Evolutionary conservation across 2,888 invertebrate species (phyloP).

Genomic region (Miltochrista miniata): DNA sequence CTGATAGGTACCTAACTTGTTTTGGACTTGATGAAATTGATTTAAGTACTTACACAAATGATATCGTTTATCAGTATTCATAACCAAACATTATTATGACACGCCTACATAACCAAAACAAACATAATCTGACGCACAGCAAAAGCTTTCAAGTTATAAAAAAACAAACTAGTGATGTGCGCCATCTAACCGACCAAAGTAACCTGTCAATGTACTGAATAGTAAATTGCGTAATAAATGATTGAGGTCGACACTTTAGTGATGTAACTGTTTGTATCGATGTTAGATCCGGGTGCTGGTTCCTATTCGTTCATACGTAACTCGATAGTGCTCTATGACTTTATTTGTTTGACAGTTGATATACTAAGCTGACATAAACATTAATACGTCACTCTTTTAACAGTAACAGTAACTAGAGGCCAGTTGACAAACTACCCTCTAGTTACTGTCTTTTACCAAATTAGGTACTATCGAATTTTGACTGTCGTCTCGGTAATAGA

Average conservation of each 20-base stretch:
- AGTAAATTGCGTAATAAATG: slow-evolving; percentile 48
- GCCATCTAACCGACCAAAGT: slow-evolving; percentile 22
- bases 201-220: slow-evolving; percentile 35
- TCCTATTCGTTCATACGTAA: slow-evolving; percentile 50
- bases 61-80: no score
- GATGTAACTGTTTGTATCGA: slow-evolving; percentile 48
- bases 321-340: slow-evolving; percentile 18
- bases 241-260: slow-evolving; percentile 54
- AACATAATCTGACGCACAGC: background rate
- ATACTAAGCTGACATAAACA: background rate
- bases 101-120: background rate
- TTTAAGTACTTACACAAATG: no score
- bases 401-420: no score
- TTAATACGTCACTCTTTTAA: no score
- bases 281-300: slow-evolving; percentile 58
- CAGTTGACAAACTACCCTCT: no score
- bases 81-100: background rate
- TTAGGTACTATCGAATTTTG: no score
- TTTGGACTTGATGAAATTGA: no score
- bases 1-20: no score
- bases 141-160: slow-evolving; percentile 1
- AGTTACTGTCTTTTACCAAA: no score
- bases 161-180: slow-evolving; percentile 18
- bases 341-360: background rate
- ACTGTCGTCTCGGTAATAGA: no score